Conservation (phyloP, 2,888 invertebrate genomes). For the Diaphora mendica region DNA sequence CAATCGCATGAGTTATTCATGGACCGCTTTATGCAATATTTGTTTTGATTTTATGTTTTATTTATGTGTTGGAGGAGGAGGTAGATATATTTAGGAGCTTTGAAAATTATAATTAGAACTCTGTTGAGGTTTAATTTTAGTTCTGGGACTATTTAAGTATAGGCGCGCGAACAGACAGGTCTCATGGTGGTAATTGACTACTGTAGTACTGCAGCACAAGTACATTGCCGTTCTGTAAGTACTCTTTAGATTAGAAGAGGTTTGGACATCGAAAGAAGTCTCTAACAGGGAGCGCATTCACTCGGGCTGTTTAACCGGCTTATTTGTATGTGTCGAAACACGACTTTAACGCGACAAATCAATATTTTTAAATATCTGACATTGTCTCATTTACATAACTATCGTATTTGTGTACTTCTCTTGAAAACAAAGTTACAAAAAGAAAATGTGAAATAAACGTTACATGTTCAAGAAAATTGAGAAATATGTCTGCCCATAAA, state of each 20-base stretch:
- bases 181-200: too few relatives aligned
- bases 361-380: not conserved
- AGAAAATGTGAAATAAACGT: not conserved
- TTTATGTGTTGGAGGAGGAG: not conserved
- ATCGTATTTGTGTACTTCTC: not conserved
- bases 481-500: conserved; percentile 6
- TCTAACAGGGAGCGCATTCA: too few relatives aligned
- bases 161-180: not conserved
- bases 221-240: too few relatives aligned
- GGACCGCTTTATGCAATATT: conserved; percentile 67
- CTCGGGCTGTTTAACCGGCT: too few relatives aligned
- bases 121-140: not conserved
- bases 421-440: not conserved
- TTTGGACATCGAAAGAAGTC: not conserved
- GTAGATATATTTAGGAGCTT: not conserved
- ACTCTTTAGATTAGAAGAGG: not conserved
- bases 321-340: not conserved
- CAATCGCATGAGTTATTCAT: conserved; percentile 82
- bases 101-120: not conserved
- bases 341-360: too few relatives aligned
- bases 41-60: conserved; percentile 29
- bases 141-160: not conserved
- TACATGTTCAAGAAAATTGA: not conserved
- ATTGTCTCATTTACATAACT: not conserved
- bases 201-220: too few relatives aligned